Conservation (phyloP, 2,888 invertebrate genomes). For the Mycalesis mineus region DNA sequence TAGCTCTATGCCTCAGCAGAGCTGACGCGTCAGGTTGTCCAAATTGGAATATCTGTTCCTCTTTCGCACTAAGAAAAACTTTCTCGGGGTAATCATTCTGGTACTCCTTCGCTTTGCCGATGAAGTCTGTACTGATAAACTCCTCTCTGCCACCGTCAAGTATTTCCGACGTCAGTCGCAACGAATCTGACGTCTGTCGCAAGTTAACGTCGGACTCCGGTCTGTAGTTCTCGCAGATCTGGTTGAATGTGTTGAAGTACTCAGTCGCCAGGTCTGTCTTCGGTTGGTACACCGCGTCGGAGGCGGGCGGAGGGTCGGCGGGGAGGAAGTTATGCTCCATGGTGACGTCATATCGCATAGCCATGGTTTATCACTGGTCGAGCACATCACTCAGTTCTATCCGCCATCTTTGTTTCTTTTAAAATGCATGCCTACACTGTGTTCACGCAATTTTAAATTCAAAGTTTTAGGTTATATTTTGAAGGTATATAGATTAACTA, state of each 20-base stretch:
- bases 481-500: no score
- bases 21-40: conserved; percentile 81
- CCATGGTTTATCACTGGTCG: conserved; percentile 45
- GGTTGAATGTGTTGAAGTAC: conserved; percentile 71
- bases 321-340: conserved; percentile 72
- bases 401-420: conserved; percentile 9
- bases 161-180: conserved; percentile 64
- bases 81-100: conserved; percentile 58
- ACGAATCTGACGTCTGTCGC: conserved; percentile 62
- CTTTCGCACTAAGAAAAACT: conserved; percentile 53
- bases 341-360: conserved; percentile 55
- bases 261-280: conserved; percentile 61
- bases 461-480: no score
- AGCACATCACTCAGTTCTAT: conserved; percentile 16
- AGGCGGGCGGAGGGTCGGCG: conserved; percentile 80
- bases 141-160: conserved; percentile 41
- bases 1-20: conserved; percentile 70
- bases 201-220: conserved; percentile 56
- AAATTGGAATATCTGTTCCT: conserved; percentile 67
- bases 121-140: conserved; percentile 41
- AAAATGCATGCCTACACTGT: conserved; percentile 4
- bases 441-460: conserved; percentile 1
- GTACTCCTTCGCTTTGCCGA: conserved; percentile 26
- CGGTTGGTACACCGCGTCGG: conserved; percentile 52
- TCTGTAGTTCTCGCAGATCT: conserved; percentile 67